These are phyloP conservation scores for Hippopotamyrus pictus DNA, from an alignment of 2,797 vertebrate genomes.

Conservation along the genomic window DNA sequence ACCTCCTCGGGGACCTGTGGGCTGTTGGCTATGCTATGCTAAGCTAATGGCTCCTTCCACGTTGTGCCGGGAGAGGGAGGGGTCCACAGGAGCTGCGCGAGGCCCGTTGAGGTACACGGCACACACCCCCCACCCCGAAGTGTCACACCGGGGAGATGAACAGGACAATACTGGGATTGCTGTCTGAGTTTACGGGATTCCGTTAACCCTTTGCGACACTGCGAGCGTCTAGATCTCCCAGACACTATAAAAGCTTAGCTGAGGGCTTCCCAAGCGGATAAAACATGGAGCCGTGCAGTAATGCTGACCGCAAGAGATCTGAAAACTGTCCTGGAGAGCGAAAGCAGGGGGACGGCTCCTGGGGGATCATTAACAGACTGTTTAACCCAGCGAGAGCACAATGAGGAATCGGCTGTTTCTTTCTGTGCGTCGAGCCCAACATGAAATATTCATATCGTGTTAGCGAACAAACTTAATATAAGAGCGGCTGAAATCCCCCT, in stretches of 20 bases:
- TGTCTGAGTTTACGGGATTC: neutral
- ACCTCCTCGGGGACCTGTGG: neutral
- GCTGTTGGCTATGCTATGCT: neutral
- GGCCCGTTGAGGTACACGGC: neutral
- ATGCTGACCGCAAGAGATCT: neutral
- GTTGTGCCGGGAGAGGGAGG: neutral
- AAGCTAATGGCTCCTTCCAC: neutral
- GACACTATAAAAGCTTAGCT: neutral
- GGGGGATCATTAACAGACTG: conserved; percentile 4
- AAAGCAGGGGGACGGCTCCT: neutral
- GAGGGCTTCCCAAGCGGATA: neutral
- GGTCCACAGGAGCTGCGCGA: neutral
- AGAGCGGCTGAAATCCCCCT: neutral
- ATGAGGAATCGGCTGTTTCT: neutral
- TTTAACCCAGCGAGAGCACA: neutral
- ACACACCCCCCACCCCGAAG: neutral
- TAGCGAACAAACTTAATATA: conserved; percentile 1
- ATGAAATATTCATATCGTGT: conserved; percentile 2
- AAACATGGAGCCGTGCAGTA: conserved; percentile 14
- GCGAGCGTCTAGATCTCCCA: neutral
- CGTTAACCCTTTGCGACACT: neutral
- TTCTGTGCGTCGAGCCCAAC: neutral
- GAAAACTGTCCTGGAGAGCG: neutral
- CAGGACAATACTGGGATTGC: neutral
- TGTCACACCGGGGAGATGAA: neutral